Conservation (phyloP, 2,888 invertebrate species). For the Caenorhabditis sp. region DNA sequence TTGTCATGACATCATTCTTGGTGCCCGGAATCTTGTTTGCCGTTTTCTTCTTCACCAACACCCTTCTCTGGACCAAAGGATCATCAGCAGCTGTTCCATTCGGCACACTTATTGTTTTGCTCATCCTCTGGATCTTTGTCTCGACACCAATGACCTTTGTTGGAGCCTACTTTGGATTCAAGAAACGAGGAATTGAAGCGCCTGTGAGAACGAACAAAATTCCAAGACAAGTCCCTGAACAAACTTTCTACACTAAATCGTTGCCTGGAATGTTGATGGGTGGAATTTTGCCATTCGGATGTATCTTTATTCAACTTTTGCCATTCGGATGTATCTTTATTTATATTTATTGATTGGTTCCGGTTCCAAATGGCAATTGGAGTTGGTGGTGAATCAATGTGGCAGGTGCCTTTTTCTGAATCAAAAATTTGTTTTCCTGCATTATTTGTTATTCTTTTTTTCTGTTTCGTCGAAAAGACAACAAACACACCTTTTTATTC, state of each 20-base stretch:
- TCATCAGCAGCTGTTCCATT: conserved; percentile 96
- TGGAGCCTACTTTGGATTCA: conserved; percentile 97
- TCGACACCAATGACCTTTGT: conserved; percentile 96
- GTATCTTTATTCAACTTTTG: conserved; percentile 98
- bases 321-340: background rate
- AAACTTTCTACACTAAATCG: conserved; percentile 92
- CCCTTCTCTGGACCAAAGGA: conserved; percentile 92
- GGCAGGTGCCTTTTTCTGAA: conserved; percentile 2
- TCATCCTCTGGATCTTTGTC: conserved; percentile 97
- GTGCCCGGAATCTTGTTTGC: conserved; percentile 95
- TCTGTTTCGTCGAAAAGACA: background rate
- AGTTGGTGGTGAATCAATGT: background rate
- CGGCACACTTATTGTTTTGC: conserved; percentile 88
- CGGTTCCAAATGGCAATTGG: conserved; percentile 8
- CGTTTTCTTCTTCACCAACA: conserved; percentile 95
- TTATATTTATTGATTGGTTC: background rate
- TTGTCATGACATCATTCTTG: conserved; percentile 91
- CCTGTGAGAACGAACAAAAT: conserved; percentile 98
- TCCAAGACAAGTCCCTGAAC: conserved; percentile 96
- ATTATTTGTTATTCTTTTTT: background rate
- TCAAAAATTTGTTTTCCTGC: too few relatives aligned
- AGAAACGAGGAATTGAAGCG: conserved; percentile 91
- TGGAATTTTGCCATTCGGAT: conserved; percentile 93
- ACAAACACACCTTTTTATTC: conserved; percentile 2
- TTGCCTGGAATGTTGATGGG: conserved; percentile 96